Base-by-base conservation (phyloP, 2,797 vertebrate genomes). In the Enteromius argenteus region DNA sequence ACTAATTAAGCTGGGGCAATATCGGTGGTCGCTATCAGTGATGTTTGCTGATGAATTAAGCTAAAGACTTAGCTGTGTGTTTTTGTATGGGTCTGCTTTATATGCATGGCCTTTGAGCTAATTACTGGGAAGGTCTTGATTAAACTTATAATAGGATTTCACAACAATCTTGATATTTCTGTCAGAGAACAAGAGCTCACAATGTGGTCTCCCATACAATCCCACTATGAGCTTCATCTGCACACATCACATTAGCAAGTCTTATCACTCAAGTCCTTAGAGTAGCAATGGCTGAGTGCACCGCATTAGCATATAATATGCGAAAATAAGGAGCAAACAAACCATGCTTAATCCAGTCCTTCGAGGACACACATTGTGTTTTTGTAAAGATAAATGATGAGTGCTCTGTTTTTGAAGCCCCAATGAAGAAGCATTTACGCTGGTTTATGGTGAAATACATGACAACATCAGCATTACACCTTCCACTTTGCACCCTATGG, bases 91-190 rank as follows among this genome's bases (percentile, higher is more conserved):
- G 73, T 74, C 42, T 60, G 90, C 90, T 92, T 93, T 88, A 91
- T 94, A 94, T 94, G 91, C 91, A 91, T 90, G 84, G 83, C 89
- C 88, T 79, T 92, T 93, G 86, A 86, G 90, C 90, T 90, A 93
- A 93, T 94, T 93, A 92, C 86, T 39, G 66, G 79, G 88, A 90
- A 93, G 87, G 69, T 84, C 91, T 89, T 87, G 93, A 90, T 93
- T 92, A 93, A 93, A 92, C 92, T 93, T 92, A 91, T 94, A 94
- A 95, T 93, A 84, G 92, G 94, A 95, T 94, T 94, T 92, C 80
- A 91, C 94, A 93, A 94, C 93, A 94, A 94, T 89, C 92, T 92
- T 92, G 92, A 93, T 93, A 93, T 91, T 91, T 92, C 93, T 92
- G 92, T 95, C 93, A 93, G 91, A 92, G 91, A 89, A 87, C 88